phyloP scores from a whole-genome alignment of 2,888 invertebrate species.

The Seira musarum region DNA sequence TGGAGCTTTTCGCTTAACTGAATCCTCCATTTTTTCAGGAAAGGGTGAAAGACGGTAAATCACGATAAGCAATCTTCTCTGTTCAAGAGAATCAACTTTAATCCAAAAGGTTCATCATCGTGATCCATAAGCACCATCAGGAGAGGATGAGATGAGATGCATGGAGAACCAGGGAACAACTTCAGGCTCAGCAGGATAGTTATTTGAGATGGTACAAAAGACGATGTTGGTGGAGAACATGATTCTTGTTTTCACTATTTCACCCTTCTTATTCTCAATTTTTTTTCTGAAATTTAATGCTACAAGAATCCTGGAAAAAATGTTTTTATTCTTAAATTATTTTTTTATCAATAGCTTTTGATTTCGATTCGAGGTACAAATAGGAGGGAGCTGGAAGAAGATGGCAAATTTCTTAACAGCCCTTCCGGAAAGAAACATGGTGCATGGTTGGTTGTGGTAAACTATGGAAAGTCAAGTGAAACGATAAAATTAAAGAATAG shows the following conservation, averaged over 20 bases:
- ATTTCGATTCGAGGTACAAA: neutral
- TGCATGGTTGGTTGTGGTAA: too few relatives aligned
- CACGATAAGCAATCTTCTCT: conserved; percentile 50
- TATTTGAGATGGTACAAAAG: conserved; percentile 20
- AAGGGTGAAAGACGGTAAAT: conserved; percentile 57
- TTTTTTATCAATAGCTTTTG: neutral
- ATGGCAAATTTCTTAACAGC: neutral
- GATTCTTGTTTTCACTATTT: neutral
- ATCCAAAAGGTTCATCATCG: conserved; percentile 46
- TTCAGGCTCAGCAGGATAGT: conserved; percentile 40
- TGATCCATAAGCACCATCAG: conserved; percentile 25
- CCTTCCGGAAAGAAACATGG: neutral
- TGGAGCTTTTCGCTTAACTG: neutral
- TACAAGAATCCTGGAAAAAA: neutral
- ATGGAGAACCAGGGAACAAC: conserved; percentile 38
- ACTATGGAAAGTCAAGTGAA: too few relatives aligned
- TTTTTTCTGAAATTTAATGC: neutral
- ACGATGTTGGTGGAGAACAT: too few relatives aligned
- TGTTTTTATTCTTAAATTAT: neutral
- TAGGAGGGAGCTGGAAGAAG: too few relatives aligned
- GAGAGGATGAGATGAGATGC: conserved; percentile 7
- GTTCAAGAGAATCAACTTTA: conserved; percentile 24
- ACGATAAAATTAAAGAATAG: too few relatives aligned
- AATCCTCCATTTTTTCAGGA: conserved; percentile 28
- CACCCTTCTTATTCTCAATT: conserved; percentile 11